Conservation (phyloP, 2,113 vertebrate species). For the Xiphophorus hellerii region DNA sequence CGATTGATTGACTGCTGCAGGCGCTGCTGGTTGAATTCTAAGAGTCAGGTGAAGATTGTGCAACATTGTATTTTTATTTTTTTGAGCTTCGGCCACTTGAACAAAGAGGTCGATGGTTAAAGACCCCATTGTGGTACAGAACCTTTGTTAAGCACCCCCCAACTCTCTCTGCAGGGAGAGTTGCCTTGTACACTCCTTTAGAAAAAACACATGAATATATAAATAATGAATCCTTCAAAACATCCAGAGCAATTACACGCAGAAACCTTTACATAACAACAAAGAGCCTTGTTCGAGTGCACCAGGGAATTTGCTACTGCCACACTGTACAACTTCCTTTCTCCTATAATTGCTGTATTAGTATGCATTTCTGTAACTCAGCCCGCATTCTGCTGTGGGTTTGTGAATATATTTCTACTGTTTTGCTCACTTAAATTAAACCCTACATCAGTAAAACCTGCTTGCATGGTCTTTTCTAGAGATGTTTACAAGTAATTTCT, state of each 20-base stretch:
- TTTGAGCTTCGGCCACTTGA: constrained; percentile 49
- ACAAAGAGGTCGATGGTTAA: constrained; percentile 49
- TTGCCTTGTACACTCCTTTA: constrained; percentile 49
- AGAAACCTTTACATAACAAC: constrained; percentile 80
- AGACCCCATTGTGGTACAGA: constrained; percentile 51
- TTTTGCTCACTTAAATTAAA: constrained; percentile 64
- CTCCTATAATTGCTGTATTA: constrained; percentile 77
- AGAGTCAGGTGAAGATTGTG: constrained; percentile 39
- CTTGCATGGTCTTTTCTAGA: constrained; percentile 41
- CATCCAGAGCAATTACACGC: constrained; percentile 76
- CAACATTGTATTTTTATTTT: constrained; percentile 31
- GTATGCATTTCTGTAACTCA: constrained; percentile 74
- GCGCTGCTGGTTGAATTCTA: constrained; percentile 58
- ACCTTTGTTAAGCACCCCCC: constrained; percentile 63
- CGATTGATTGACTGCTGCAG: constrained; percentile 64
- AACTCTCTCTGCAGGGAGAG: constrained; percentile 50
- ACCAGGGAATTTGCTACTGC: constrained; percentile 74
- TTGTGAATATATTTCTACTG: constrained; percentile 52
- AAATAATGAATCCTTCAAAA: constrained; percentile 79
- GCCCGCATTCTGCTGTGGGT: constrained; percentile 43
- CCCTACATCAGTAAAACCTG: constrained; percentile 49
- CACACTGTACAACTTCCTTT: constrained; percentile 71
- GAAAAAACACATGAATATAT: constrained; percentile 74
- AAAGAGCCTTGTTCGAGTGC: constrained; percentile 75
- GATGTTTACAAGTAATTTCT: background rate